Conservation (phyloP, 1,140 invertebrate genomes). For the Drosophila kepulauana region DNA sequence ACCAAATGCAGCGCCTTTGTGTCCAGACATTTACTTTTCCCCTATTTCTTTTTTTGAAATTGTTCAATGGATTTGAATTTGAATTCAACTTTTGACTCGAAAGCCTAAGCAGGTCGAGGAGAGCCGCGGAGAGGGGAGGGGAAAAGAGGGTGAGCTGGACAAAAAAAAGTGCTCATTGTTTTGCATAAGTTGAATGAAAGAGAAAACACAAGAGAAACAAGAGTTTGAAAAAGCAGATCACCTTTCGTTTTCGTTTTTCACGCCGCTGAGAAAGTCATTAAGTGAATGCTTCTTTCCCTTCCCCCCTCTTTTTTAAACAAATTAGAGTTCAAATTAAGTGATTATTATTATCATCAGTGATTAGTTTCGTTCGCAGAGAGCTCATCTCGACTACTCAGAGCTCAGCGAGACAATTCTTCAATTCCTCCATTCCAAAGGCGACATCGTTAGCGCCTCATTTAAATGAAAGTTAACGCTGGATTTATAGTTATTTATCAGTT, state of each 20-base stretch:
- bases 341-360: conserved; percentile 73
- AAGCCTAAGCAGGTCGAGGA: conserved; percentile 37
- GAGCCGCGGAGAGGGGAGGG: not conserved
- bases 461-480: conserved; percentile 63
- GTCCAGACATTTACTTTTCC: conserved; percentile 51
- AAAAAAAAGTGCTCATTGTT: conserved; percentile 65
- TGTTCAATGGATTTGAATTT: conserved; percentile 66
- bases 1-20: conserved; percentile 34
- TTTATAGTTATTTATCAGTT: conserved; percentile 14
- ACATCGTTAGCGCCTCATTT: conserved; percentile 64
- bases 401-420: conserved; percentile 31
- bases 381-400: conserved; percentile 9
- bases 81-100: conserved; percentile 60
- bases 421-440: conserved; percentile 39
- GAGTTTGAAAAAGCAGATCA: conserved; percentile 65
- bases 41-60: conserved; percentile 46
- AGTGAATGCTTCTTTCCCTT: conserved; percentile 42
- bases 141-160: conserved; percentile 6
- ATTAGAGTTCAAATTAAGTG: conserved; percentile 81
- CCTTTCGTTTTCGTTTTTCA: conserved; percentile 64
- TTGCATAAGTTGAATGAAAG: conserved; percentile 76
- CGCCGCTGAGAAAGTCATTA: conserved; percentile 77
- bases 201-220: conserved; percentile 45
- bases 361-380: conserved; percentile 20
- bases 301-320: conserved; percentile 28